Percentiles rank a stretch among this genome's conserved stretches.
These are phyloP conservation scores for Cryptotermes secundus DNA, from an alignment of 1,140 invertebrate species.

Conservation along the genomic window DNA sequence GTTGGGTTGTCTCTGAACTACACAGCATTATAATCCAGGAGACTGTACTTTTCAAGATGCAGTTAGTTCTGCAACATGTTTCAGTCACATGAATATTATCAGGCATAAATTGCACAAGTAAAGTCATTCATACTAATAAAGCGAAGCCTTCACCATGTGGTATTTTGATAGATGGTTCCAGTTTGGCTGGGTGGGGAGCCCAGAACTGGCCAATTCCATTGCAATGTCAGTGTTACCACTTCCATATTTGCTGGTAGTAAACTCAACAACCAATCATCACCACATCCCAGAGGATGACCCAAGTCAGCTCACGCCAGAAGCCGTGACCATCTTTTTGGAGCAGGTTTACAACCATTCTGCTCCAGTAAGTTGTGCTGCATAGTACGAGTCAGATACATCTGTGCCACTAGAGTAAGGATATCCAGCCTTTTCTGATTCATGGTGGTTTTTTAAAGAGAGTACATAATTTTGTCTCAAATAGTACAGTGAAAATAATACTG, in stretches of 20 bases:
- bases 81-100: too few species aligned
- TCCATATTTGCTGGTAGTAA: slow-evolving; percentile 86
- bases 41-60: too few species aligned
- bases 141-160: not conserved
- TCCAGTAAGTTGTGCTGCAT: slow-evolving; percentile 54
- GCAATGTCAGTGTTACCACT: slow-evolving; percentile 80
- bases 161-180: slow-evolving; percentile 61
- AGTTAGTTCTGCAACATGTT: too few species aligned
- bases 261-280: slow-evolving; percentile 87
- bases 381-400: not conserved
- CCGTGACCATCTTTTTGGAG: slow-evolving; percentile 76
- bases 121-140: too few species aligned
- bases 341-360: slow-evolving; percentile 71
- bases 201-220: slow-evolving; percentile 86
- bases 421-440: not conserved
- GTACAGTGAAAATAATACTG: too few species aligned
- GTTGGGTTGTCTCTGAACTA: too few species aligned
- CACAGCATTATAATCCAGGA: too few species aligned
- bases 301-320: slow-evolving; percentile 72
- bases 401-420: not conserved
- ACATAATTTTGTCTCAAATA: too few species aligned
- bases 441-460: too few species aligned
- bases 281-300: slow-evolving; percentile 85
- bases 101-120: too few species aligned
- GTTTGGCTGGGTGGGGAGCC: slow-evolving; percentile 86